phyloP scores from a whole-genome alignment of 2,888 invertebrate species.

The Epirrhoe alternata region DNA sequence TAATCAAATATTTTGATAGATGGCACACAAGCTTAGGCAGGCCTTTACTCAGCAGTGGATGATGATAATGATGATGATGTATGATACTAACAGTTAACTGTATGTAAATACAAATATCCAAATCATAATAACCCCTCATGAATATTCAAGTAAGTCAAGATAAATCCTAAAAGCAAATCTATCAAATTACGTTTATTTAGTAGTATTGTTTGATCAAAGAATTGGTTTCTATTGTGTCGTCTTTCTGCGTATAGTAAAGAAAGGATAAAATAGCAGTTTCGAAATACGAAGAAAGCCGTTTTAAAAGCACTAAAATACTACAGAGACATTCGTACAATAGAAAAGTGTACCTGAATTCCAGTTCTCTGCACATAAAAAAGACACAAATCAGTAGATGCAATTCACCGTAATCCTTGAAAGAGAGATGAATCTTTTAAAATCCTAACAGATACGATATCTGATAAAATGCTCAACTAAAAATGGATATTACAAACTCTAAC shows the following conservation, averaged over 20 bases:
- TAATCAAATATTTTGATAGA: not conserved
- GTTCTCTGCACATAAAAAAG: constrained; percentile 52
- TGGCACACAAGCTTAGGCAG: too few relatives aligned
- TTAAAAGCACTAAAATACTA: constrained; percentile 36
- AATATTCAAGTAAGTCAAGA: constrained; percentile 25
- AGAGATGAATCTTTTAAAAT: constrained; percentile 63
- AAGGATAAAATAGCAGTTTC: constrained; percentile 30
- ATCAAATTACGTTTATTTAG: constrained; percentile 29
- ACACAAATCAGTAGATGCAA: constrained; percentile 64
- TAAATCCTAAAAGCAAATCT: constrained; percentile 20
- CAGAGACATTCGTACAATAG: constrained; percentile 33
- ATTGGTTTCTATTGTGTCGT: constrained; percentile 39
- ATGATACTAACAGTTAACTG: not conserved
- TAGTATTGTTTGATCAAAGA: constrained; percentile 35
- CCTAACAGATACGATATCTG: constrained; percentile 55
- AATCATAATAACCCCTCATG: constrained; percentile 20
- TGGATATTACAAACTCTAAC: not conserved
- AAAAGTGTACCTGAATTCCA: constrained; percentile 31
- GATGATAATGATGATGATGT: too few relatives aligned
- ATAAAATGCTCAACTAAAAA: constrained; percentile 17
- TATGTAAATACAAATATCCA: constrained; percentile 14
- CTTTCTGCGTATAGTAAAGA: constrained; percentile 33
- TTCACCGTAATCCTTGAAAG: constrained; percentile 68
- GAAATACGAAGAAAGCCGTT: constrained; percentile 39
- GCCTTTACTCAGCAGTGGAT: too few relatives aligned